Conservation (phyloP, 1,140 invertebrate species). For the Galleria mellonella region DNA sequence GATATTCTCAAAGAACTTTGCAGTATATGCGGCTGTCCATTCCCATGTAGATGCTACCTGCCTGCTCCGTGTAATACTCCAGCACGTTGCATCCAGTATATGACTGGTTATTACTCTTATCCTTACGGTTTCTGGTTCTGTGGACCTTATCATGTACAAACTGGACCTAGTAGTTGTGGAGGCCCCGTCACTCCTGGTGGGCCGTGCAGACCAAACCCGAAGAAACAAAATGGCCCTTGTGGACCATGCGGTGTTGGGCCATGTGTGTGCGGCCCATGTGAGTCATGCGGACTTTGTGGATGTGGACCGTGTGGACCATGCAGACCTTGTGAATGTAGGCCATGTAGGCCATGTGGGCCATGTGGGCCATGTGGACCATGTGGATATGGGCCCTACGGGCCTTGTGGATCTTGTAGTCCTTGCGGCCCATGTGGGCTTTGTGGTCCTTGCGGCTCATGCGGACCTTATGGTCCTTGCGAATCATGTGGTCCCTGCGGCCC, state of each 20-base stretch:
- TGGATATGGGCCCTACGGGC: constrained; percentile 9
- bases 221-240: not conserved
- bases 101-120: constrained; percentile 46
- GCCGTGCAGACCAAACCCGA: not conserved
- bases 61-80: constrained; percentile 30
- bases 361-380: constrained; percentile 3
- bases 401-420: constrained; percentile 10
- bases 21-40: constrained; percentile 3
- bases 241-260: not conserved
- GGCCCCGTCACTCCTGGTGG: not conserved
- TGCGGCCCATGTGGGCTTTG: constrained; percentile 3
- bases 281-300: not conserved
- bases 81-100: constrained; percentile 27
- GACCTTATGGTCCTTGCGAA: constrained; percentile 17
- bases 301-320: not conserved
- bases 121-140: constrained; percentile 42
- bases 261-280: not conserved
- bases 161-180: not conserved
- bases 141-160: constrained; percentile 15
- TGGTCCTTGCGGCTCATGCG: constrained; percentile 18
- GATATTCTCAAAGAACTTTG: not conserved
- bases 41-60: constrained; percentile 6
- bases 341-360: constrained; percentile 15
- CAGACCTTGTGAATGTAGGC: constrained; percentile 1
- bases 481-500: constrained; percentile 21